phyloP scores from a whole-genome alignment of 2,113 vertebrate species.

The Psephotus haematonotus region DNA sequence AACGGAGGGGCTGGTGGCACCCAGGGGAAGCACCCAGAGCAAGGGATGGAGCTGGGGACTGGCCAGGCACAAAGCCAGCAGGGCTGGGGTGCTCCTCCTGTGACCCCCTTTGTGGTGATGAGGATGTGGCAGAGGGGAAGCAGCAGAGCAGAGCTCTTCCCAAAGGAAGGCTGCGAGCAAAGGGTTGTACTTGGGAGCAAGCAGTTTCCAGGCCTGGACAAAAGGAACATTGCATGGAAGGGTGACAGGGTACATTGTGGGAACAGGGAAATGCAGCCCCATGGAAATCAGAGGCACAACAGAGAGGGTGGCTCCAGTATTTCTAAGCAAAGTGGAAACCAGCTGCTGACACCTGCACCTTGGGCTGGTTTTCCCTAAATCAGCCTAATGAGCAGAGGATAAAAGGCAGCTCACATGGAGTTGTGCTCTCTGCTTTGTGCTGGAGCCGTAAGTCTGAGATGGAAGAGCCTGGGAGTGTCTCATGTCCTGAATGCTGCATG shows the following conservation, averaged over 20 bases:
- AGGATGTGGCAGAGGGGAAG: not conserved
- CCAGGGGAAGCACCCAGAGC: not conserved
- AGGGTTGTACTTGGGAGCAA: not conserved
- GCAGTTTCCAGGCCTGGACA: not conserved
- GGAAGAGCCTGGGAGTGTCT: rapidly evolving
- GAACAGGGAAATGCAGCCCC: not conserved
- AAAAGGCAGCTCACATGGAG: not conserved
- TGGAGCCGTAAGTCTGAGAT: rapidly evolving
- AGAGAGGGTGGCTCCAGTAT: rapidly evolving
- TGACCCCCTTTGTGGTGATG: rapidly evolving
- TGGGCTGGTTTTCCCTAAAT: not conserved
- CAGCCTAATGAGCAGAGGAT: not conserved
- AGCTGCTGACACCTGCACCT: not conserved
- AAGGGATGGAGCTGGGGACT: not conserved
- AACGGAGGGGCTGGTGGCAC: conserved; percentile 13
- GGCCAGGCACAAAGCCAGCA: not conserved
- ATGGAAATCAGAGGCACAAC: not conserved
- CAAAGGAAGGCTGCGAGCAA: not conserved
- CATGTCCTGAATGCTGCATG: rapidly evolving
- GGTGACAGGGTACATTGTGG: rapidly evolving
- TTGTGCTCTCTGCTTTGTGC: rapidly evolving
- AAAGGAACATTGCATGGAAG: rapidly evolving
- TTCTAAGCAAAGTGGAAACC: not conserved
- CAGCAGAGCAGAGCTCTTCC: not conserved
- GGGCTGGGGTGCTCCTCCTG: not conserved